Percentiles rank a stretch among this genome's conserved stretches.
phyloP scores from a whole-genome alignment of 2,797 vertebrate genomes.

The Pristis pectinata region DNA sequence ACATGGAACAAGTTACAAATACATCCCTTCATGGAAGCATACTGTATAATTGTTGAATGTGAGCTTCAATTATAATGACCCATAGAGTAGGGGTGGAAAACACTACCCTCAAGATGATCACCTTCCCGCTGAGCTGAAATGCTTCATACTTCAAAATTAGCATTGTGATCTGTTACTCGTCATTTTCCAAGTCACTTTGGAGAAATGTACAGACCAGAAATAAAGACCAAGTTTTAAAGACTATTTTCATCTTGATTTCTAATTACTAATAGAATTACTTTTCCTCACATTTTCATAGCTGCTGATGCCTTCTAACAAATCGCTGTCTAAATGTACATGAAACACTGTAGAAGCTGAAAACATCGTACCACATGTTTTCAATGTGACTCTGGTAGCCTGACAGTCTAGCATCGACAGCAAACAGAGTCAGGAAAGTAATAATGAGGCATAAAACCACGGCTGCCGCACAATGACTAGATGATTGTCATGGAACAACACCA shows the following conservation, averaged over 20 bases:
- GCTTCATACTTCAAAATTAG: not conserved
- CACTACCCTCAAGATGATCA: not conserved
- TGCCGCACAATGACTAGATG: not conserved
- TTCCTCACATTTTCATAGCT: not conserved
- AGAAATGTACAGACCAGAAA: not conserved
- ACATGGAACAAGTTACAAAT: not conserved
- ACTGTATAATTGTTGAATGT: not conserved
- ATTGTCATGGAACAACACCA: not conserved
- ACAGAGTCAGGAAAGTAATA: not conserved
- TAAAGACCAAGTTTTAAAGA: not conserved
- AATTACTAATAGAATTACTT: not conserved
- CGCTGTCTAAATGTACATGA: not conserved
- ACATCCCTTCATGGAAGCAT: not conserved
- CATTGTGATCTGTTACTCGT: not conserved
- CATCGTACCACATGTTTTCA: not conserved
- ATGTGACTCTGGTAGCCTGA: not conserved
- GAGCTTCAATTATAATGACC: not conserved
- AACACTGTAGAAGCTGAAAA: not conserved
- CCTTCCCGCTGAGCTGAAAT: not conserved
- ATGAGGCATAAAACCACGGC: constrained; percentile 12
- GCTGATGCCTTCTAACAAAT: not conserved
- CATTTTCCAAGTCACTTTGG: not conserved
- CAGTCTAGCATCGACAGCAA: not conserved
- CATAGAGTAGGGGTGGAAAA: not conserved
- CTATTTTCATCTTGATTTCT: not conserved